These are phyloP conservation scores for Gyps fulvus DNA, from an alignment of 2,113 vertebrate genomes.

Conservation along the genomic window DNA sequence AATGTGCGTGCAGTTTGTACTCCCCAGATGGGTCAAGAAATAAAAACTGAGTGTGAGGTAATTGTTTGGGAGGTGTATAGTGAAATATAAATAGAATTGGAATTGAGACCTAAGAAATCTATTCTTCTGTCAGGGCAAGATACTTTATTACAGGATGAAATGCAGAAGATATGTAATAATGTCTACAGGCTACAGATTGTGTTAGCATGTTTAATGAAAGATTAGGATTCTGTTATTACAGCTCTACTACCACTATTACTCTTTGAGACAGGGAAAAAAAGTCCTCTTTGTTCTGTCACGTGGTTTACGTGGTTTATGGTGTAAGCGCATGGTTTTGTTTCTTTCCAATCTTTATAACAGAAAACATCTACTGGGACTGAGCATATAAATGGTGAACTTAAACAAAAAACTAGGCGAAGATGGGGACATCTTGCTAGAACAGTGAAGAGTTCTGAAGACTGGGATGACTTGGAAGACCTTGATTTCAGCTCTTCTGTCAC, in stretches of 20 bases:
- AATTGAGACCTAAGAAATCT: neutral
- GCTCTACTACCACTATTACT: neutral
- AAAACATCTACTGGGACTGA: conserved; percentile 74
- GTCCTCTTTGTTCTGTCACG: neutral
- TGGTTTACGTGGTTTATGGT: neutral
- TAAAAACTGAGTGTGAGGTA: neutral
- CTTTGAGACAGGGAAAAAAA: neutral
- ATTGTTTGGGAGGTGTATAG: neutral
- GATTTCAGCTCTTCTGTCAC: conserved; percentile 70
- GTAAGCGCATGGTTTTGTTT: neutral
- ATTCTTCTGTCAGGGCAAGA: neutral
- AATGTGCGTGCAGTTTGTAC: accelerated
- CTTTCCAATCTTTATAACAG: conserved; percentile 39
- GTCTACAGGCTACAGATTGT: neutral
- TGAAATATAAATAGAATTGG: neutral
- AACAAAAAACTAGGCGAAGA: conserved; percentile 81
- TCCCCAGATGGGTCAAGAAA: neutral
- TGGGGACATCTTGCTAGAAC: conserved; percentile 83
- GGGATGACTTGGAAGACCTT: conserved; percentile 85
- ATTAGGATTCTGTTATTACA: neutral
- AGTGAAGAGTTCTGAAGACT: conserved; percentile 81
- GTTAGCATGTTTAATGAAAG: neutral
- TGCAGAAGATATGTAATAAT: neutral
- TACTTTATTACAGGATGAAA: neutral
- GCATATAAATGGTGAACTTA: conserved; percentile 74